Conservation (phyloP, 1,140 invertebrate genomes). For the Belonocnema kinseyi region DNA sequence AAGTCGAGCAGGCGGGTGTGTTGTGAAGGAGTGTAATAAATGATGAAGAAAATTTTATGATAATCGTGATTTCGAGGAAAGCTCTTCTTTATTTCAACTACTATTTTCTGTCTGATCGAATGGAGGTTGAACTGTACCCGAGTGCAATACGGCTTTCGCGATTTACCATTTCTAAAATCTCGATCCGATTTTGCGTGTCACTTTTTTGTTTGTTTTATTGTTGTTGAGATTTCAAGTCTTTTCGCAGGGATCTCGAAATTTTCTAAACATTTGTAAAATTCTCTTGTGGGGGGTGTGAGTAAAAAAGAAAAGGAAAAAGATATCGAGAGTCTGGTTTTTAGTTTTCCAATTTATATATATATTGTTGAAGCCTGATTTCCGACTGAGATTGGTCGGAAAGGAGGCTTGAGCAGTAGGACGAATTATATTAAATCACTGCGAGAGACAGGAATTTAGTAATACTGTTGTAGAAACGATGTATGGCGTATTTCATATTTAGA, state of each 20-base stretch:
- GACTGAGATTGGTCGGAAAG: too few relatives aligned
- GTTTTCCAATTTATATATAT: too few relatives aligned
- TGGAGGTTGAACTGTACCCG: slow-evolving; percentile 35
- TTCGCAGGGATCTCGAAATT: background rate
- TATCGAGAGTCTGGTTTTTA: too few relatives aligned
- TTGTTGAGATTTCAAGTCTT: slow-evolving; percentile 28
- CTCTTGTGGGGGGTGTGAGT: too few relatives aligned
- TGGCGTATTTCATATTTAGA: slow-evolving; percentile 68
- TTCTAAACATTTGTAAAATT: too few relatives aligned
- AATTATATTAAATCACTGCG: slow-evolving; percentile 11
- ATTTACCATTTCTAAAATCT: slow-evolving; percentile 16
- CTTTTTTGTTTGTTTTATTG: background rate
- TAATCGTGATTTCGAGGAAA: background rate
- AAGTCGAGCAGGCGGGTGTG: too few relatives aligned
- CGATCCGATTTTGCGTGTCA: background rate
- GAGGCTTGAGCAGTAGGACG: too few relatives aligned
- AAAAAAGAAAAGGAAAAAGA: too few relatives aligned
- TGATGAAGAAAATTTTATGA: background rate
- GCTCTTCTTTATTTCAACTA: background rate
- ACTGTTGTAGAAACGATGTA: slow-evolving; percentile 60
- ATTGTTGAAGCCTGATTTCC: too few relatives aligned
- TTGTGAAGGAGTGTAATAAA: slow-evolving; percentile 7
- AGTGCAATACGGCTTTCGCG: slow-evolving; percentile 60
- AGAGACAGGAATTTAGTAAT: slow-evolving; percentile 43
- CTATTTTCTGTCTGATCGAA: slow-evolving; percentile 1